These are phyloP conservation scores for Psammodynastes pulverulentus DNA, from an alignment of 2,113 vertebrate genomes.

Conservation along the genomic window DNA sequence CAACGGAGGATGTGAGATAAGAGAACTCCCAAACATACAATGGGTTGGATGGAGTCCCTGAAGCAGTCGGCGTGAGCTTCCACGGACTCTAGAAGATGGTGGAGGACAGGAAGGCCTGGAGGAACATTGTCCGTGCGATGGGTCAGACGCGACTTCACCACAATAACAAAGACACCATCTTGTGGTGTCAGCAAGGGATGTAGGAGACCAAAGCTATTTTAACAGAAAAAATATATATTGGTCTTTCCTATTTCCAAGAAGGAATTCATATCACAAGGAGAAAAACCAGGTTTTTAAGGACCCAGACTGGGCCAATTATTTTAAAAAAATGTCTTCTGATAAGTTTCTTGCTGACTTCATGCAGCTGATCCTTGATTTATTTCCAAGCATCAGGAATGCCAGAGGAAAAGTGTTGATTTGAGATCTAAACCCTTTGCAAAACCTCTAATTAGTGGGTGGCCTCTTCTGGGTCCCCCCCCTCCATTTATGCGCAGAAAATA, in stretches of 20 bases:
- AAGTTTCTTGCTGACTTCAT: neutral
- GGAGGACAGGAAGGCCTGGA: no score
- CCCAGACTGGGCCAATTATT: neutral
- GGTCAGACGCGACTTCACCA: no score
- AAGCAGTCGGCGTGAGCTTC: no score
- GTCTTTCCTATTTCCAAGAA: neutral
- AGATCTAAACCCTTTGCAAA: neutral
- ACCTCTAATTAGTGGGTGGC: neutral
- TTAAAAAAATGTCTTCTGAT: neutral
- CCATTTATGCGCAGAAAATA: neutral
- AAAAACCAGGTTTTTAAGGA: neutral
- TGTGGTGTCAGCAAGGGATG: neutral
- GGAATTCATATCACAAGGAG: neutral
- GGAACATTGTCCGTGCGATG: no score
- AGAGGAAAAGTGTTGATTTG: neutral
- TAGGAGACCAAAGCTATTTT: neutral
- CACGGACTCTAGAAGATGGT: no score
- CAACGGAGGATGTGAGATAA: neutral
- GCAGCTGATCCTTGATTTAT: neutral
- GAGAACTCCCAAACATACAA: neutral
- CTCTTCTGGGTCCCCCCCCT: neutral
- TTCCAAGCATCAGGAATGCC: neutral
- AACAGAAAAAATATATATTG: neutral
- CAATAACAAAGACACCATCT: no score
- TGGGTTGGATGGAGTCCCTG: no score